Evolutionary conservation across 2,797 vertebrate species (phyloP).

Genomic region (Anguilla marmorata): DNA sequence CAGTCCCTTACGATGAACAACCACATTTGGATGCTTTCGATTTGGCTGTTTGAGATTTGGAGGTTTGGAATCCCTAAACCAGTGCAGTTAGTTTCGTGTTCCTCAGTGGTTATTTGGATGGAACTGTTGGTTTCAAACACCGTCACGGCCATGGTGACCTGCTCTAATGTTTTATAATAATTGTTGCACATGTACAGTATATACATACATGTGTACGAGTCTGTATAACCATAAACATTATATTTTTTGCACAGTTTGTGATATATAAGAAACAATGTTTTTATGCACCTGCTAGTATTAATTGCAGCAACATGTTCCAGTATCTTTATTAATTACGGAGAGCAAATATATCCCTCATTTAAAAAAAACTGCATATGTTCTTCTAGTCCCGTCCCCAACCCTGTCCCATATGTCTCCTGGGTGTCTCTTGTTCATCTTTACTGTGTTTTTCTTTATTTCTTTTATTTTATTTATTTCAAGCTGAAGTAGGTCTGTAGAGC

Average conservation of each 20-base stretch:
- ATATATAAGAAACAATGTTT: constrained; percentile 47
- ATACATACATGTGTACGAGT: constrained; percentile 48
- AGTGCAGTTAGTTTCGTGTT: constrained; percentile 12
- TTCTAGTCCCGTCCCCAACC: no score
- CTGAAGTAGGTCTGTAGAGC: constrained; percentile 70
- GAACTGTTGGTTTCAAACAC: constrained; percentile 38
- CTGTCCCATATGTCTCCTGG: neutral
- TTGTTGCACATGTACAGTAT: constrained; percentile 52
- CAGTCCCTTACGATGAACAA: neutral
- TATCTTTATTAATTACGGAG: constrained; percentile 23
- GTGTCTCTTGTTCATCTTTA: constrained; percentile 5
- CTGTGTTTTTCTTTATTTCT: constrained; percentile 63
- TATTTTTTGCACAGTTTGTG: constrained; percentile 60
- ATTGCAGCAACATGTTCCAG: constrained; percentile 31
- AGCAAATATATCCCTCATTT: neutral
- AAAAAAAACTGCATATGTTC: neutral
- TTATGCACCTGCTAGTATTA: constrained; percentile 45
- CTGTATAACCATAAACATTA: constrained; percentile 51
- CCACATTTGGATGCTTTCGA: neutral
- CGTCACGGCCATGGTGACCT: constrained; percentile 37
- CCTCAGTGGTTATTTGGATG: constrained; percentile 18
- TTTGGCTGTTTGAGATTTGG: constrained; percentile 15
- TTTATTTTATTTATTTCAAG: constrained; percentile 67
- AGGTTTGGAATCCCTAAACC: constrained; percentile 40
- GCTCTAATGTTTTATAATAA: constrained; percentile 45